Conservation (phyloP, 2,113 vertebrate species). For the Centropristis striata region DNA sequence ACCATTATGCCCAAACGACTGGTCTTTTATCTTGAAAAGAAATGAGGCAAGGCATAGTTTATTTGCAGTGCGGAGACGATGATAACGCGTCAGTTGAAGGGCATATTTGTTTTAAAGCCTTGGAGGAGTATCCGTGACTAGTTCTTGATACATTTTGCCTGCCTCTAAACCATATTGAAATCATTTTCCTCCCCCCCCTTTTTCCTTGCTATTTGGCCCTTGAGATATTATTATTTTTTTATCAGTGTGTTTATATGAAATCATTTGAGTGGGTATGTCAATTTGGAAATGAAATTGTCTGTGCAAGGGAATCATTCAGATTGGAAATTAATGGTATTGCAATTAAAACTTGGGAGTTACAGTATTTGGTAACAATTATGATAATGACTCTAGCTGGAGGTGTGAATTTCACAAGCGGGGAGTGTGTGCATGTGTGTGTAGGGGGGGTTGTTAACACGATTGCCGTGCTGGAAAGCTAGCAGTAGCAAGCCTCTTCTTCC, state of each 20-base stretch:
- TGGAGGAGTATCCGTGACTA: conserved; percentile 56
- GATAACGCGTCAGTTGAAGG: conserved; percentile 73
- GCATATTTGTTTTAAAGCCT: conserved; percentile 81
- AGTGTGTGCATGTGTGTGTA: not conserved
- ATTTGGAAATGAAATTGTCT: conserved; percentile 82
- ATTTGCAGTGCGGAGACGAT: conserved; percentile 70
- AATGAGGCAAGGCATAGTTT: conserved; percentile 77
- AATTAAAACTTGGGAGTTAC: conserved; percentile 82
- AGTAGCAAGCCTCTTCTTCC: conserved; percentile 14
- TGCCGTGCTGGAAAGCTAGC: conserved; percentile 52
- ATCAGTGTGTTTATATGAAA: conserved; percentile 82
- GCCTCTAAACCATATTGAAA: conserved; percentile 67
- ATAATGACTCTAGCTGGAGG: conserved; percentile 84
- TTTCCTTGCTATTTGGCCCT: conserved; percentile 67
- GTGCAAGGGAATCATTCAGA: conserved; percentile 77
- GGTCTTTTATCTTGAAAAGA: conserved; percentile 82
- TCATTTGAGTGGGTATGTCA: conserved; percentile 79
- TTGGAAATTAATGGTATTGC: conserved; percentile 82
- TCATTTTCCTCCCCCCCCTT: conserved; percentile 27
- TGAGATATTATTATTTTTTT: conserved; percentile 76
- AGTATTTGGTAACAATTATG: conserved; percentile 85
- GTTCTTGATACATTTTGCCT: conserved; percentile 66
- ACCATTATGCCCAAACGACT: conserved; percentile 79
- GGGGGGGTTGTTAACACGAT: conserved; percentile 47
- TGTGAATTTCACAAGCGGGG: conserved; percentile 76